Evolutionary conservation across 2,797 vertebrate genomes (phyloP).

Genomic region (Phoeniculus purpureus): DNA sequence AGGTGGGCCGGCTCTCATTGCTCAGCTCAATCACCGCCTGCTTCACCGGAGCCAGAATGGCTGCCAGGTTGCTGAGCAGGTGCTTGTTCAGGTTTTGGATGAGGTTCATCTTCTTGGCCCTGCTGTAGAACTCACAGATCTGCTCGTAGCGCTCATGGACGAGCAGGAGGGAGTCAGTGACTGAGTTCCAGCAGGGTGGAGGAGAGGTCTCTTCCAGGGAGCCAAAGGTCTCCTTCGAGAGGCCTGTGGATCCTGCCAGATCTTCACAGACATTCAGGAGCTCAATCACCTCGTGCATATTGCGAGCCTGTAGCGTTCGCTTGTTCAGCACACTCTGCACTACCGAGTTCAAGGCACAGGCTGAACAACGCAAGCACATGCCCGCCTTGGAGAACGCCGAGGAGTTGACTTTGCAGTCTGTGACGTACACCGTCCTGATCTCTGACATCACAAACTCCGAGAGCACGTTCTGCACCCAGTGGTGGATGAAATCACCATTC

Average conservation of each 20-base stretch:
- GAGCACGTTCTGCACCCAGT: conserved; percentile 98
- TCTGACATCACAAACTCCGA: conserved; percentile 99
- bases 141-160: conserved; percentile 96
- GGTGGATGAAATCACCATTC: conserved; percentile 93
- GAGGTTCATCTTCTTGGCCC: conserved; percentile 92
- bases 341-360: conserved; percentile 92
- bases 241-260: conserved; percentile 87
- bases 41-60: conserved; percentile 91
- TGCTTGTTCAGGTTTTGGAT: conserved; percentile 98
- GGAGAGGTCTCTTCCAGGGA: conserved; percentile 87
- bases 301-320: conserved; percentile 94
- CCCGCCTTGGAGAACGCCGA: conserved; percentile 89
- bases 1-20: conserved; percentile 91
- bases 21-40: conserved; percentile 93
- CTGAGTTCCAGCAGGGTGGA: conserved; percentile 95
- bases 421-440: conserved; percentile 95
- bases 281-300: conserved; percentile 94
- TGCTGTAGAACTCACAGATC: conserved; percentile 95
- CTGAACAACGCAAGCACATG: conserved; percentile 91
- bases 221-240: conserved; percentile 84
- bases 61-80: conserved; percentile 91
- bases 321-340: conserved; percentile 95
- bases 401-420: conserved; percentile 88
- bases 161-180: conserved; percentile 92
- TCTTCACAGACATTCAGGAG: conserved; percentile 92